Percentiles rank a stretch among this genome's conserved stretches.
phyloP scores from a whole-genome alignment of 2,888 invertebrate species.

The Aphrophora alni region DNA sequence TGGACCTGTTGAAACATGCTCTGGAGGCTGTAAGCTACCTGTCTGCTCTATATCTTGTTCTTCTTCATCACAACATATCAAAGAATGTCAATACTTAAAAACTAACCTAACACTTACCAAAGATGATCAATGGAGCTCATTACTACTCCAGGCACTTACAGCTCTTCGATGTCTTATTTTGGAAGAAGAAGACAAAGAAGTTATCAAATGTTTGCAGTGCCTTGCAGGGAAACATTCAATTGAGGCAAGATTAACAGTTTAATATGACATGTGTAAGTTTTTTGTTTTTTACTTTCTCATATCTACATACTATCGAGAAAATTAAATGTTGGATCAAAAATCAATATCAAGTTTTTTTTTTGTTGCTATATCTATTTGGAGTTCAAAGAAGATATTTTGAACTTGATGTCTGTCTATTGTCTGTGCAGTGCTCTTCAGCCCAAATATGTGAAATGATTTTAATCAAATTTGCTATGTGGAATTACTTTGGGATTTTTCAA shows the following conservation, averaged over 20 bases:
- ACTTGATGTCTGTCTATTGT: no score
- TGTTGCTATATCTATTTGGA: no score
- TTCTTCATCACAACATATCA: slow-evolving; percentile 63
- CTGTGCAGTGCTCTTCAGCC: no score
- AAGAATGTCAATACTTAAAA: slow-evolving; percentile 70
- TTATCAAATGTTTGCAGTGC: slow-evolving; percentile 61
- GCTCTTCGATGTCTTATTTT: slow-evolving; percentile 59
- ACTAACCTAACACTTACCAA: slow-evolving; percentile 56
- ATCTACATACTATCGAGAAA: no score
- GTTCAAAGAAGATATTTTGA: no score
- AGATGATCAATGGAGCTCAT: slow-evolving; percentile 53
- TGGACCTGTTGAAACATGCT: slow-evolving; percentile 60
- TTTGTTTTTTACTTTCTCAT: no score
- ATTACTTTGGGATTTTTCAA: no score
- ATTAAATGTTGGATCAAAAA: no score
- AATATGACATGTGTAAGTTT: background rate
- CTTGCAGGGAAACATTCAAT: slow-evolving; percentile 2
- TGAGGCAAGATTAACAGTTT: background rate
- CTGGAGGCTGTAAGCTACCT: slow-evolving; percentile 69
- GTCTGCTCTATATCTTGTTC: slow-evolving; percentile 71
- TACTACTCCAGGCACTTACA: slow-evolving; percentile 58
- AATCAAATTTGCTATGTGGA: no score
- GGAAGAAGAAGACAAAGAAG: slow-evolving; percentile 59
- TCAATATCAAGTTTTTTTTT: no score
- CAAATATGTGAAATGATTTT: no score